Evolutionary conservation across 2,797 vertebrate genomes (phyloP), one percentile per base, ranked within the genome.

Genomic region (Melanotaenia pygmaea): DNA sequence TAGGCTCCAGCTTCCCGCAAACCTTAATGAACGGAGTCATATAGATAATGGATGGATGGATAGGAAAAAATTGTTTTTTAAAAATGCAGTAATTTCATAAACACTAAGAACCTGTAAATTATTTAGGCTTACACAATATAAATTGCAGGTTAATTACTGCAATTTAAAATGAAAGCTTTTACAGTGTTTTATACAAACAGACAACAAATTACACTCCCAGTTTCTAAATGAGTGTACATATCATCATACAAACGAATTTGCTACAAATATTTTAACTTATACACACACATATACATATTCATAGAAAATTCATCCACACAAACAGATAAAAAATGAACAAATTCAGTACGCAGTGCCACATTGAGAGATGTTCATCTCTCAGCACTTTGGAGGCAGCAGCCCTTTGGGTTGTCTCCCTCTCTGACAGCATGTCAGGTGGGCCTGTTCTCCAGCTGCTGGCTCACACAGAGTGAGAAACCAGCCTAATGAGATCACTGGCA

Each of bases 401-500:
- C 84, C 82, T 85, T 34, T 74, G 83, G 83, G 88, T 75, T 86
- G 86, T 77, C 80, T 79, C 57, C 73, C 50, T 77, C 63, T 58
- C 73, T 88, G 90, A 87, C 87, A 88, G 81, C 22, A 54, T 85
- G 83, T 89, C 86, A 86, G 67, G 26, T 63, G 38, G 79, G 79
- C 77, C 80, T 77, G 75, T 87, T 86, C 90, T 87, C 77, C 85
- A 89, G 86, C 86, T 84, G 74, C 82, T 73, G 59, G 78, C 81
- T 85, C 50, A 30, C 68, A 76, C 79, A 72, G 82, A 86, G 72
- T 81, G 83, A 93, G 87, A 85, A 81, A 76, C 76, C 75, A 63
- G 72, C 73, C 84, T 94, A 94, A 94, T 95, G 91, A 94, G 94
- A 90, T 94, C 92, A 90, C 84, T 83, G 85, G 85, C 86, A 85